phyloP scores from a whole-genome alignment of 1,140 invertebrate species.

The Trypoxylus dichotomus region DNA sequence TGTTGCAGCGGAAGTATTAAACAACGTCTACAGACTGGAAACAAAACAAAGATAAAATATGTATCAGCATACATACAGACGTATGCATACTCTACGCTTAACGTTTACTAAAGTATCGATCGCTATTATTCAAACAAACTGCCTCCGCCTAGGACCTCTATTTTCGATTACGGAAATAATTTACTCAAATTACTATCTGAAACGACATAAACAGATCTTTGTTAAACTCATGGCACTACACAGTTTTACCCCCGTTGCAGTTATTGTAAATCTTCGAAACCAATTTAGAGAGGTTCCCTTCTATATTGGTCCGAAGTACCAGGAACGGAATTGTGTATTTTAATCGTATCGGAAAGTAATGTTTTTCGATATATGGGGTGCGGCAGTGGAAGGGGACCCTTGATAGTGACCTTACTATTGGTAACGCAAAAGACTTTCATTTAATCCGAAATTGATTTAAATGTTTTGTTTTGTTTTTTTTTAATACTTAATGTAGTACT shows the following conservation, averaged over 20 bases:
- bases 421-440: too few relatives aligned
- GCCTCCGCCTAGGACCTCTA: neutral
- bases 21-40: too few relatives aligned
- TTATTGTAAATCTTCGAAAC: neutral
- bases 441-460: too few relatives aligned
- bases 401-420: too few relatives aligned
- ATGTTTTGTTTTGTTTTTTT: too few relatives aligned
- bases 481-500: too few relatives aligned
- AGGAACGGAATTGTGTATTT: too few relatives aligned
- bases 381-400: too few relatives aligned
- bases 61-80: neutral
- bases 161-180: neutral
- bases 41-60: too few relatives aligned
- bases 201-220: conserved; percentile 1
- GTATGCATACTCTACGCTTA: neutral
- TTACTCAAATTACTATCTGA: conserved; percentile 12
- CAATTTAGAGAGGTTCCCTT: neutral
- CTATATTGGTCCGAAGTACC: neutral
- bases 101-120: conserved; percentile 4
- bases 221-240: neutral
- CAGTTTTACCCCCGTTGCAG: neutral
- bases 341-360: too few relatives aligned
- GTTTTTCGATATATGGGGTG: too few relatives aligned
- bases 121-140: conserved; percentile 10
- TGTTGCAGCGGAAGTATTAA: too few relatives aligned